Evolutionary conservation across 2,113 vertebrate genomes (phyloP), one percentile per base, ranked within the genome.

Genomic region (Etheostoma cragini): DNA sequence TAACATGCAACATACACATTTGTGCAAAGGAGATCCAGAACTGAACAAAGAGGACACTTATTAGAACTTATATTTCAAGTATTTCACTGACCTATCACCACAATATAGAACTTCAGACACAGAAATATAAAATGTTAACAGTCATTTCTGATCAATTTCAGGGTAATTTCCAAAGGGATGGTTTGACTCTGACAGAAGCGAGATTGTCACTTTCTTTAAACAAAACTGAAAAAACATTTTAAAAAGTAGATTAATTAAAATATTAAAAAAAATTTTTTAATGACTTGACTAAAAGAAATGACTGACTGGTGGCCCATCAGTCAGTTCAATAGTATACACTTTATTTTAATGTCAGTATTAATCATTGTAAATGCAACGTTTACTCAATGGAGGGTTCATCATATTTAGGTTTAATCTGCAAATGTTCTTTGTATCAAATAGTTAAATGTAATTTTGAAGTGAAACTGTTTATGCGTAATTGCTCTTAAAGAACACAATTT

Each of bases 191-290:
- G 61, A 63, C 3, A 7, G 17, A 57, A 38, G 19, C 30, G 47
- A 76, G 54, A 64, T 58, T 53, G 19, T 72, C 61, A 58, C 62
- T 81, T 84, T 86, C 19, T 69, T 73, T 62, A 70, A 21, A n/a
- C n/a, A 15, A 68, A 76, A 76, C 5, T 49, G 24, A 33, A 58
- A 66, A 74, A 61, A 38, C 19, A 13, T 33, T 1, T 22, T 45
- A 60, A 50, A n/a, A 50, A 72, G 8, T 38, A 38, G 35, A 38
- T 38, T 10, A 21, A 62, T 42, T 22, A 7, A 17, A 57, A 30
- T 14, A 30, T n/a, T n/a, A n/a, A n/a, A n/a, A n/a, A n/a, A n/a
- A n/a, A n/a, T n/a, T n/a, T n/a, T n/a, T n/a, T 68, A 50, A 42
- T 0, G 10, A 45, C 30, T 24, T 0, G 13, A 54, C 33, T 12